A percentile compares a stretch with the other conserved stretches of the same genome.
These are phyloP conservation scores for Baronia brevicornis DNA, from an alignment of 2,888 invertebrate genomes.

Conservation along the genomic window DNA sequence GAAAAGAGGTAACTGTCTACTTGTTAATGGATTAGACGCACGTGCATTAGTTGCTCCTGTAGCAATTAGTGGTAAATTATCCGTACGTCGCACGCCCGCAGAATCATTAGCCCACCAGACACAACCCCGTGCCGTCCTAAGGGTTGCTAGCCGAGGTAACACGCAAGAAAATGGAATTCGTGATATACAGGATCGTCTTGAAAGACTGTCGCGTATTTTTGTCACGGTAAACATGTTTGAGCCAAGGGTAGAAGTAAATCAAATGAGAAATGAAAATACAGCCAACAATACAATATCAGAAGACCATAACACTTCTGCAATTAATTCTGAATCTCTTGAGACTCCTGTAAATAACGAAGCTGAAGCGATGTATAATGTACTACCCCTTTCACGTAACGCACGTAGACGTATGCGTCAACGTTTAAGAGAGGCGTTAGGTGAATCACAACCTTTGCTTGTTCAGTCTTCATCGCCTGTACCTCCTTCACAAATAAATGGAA, in stretches of 20 bases:
- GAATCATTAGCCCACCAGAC: conserved; percentile 39
- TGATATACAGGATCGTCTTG: conserved; percentile 52
- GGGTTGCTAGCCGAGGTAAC: conserved; percentile 54
- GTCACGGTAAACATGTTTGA: conserved; percentile 32
- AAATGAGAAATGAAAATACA: too few species aligned
- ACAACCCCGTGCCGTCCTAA: conserved; percentile 59
- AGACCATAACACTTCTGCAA: neutral
- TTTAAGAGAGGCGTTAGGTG: conserved; percentile 43
- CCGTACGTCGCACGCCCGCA: conserved; percentile 45
- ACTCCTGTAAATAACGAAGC: too few species aligned
- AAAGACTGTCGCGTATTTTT: conserved; percentile 49
- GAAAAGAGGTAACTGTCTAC: conserved; percentile 53
- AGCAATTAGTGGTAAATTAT: conserved; percentile 47
- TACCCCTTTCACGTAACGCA: conserved; percentile 44
- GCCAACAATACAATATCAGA: too few species aligned
- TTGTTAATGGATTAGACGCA: conserved; percentile 47
- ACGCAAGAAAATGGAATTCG: conserved; percentile 48
- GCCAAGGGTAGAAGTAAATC: too few species aligned
- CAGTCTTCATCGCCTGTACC: conserved; percentile 15
- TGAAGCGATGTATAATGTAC: neutral
- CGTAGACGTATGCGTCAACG: conserved; percentile 54
- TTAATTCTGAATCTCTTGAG: neutral
- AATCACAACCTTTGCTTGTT: conserved; percentile 21
- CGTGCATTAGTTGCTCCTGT: conserved; percentile 42
- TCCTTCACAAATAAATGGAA: neutral